Percentiles rank a stretch among this genome's conserved stretches.
phyloP scores from a whole-genome alignment of 2,888 invertebrate genomes.

The Drosophila meridionalis region DNA sequence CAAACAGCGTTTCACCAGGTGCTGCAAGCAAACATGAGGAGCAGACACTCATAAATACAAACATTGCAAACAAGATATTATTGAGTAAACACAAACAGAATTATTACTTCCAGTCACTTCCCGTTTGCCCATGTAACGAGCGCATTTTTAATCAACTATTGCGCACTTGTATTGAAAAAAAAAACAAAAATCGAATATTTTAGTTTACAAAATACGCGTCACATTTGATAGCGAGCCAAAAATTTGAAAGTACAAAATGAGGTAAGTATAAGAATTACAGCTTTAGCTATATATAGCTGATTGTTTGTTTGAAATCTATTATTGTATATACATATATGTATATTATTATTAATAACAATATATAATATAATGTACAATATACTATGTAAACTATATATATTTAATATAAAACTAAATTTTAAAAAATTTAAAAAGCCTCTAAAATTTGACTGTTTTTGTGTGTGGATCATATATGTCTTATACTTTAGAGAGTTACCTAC shows the following conservation, averaged over 20 bases:
- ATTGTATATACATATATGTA: too few species aligned
- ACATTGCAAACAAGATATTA: neutral
- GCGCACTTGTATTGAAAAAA: neutral
- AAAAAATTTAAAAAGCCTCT: too few species aligned
- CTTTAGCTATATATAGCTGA: neutral
- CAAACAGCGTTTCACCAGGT: constrained; percentile 58
- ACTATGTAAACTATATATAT: too few species aligned
- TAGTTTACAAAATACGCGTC: neutral
- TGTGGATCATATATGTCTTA: too few species aligned
- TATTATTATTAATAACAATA: too few species aligned
- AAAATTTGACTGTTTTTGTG: too few species aligned
- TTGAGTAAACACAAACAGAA: neutral
- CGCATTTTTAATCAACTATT: neutral
- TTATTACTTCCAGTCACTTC: neutral
- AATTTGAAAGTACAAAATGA: neutral
- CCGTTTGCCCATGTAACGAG: neutral
- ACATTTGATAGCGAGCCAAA: neutral
- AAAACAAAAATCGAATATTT: neutral
- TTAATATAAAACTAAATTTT: too few species aligned
- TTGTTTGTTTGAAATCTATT: neutral
- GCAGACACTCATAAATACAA: neutral
- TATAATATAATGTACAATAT: too few species aligned
- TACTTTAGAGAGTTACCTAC: too few species aligned
- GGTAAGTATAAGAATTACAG: neutral
- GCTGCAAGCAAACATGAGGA: constrained; percentile 19